Evolutionary conservation across 2,113 vertebrate species (phyloP).

Genomic region (Dascyllus trimaculatus): DNA sequence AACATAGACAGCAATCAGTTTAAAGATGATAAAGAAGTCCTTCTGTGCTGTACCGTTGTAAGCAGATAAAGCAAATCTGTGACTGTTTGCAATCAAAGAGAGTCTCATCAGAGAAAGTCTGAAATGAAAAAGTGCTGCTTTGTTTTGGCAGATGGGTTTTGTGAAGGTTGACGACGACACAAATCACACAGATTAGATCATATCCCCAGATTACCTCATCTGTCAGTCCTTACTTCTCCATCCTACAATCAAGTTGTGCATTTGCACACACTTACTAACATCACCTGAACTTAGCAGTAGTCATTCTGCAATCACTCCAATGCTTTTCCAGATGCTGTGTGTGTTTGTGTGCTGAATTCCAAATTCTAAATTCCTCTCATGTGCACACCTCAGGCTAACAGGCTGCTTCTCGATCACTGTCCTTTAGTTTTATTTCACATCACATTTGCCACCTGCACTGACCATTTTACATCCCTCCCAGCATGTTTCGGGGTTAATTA

Average conservation of each 20-base stretch:
- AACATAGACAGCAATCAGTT: neutral
- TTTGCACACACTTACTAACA: constrained; percentile 17
- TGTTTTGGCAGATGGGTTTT: constrained; percentile 18
- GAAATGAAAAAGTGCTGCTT: constrained; percentile 21
- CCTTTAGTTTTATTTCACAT: constrained; percentile 14
- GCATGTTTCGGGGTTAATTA: constrained; percentile 41
- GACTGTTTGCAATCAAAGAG: neutral
- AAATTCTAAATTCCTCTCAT: neutral
- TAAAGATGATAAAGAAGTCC: neutral
- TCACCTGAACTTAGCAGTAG: constrained; percentile 4
- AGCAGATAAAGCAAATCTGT: neutral
- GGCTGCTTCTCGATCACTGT: neutral
- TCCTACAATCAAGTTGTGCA: constrained; percentile 1
- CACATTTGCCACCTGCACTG: constrained; percentile 36
- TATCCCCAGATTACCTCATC: constrained; percentile 8
- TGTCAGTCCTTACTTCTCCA: constrained; percentile 7
- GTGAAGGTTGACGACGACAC: neutral
- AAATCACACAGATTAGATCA: constrained; percentile 23
- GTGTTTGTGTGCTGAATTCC: neutral
- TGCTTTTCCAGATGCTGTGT: constrained; percentile 16
- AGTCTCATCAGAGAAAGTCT: neutral
- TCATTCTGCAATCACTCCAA: constrained; percentile 13
- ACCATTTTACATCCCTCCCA: constrained; percentile 38
- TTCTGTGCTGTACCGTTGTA: neutral
- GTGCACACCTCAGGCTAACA: constrained; percentile 13